These are phyloP conservation scores for Leptogaster cylindrica DNA, from an alignment of 2,888 invertebrate species.

Conservation along the genomic window DNA sequence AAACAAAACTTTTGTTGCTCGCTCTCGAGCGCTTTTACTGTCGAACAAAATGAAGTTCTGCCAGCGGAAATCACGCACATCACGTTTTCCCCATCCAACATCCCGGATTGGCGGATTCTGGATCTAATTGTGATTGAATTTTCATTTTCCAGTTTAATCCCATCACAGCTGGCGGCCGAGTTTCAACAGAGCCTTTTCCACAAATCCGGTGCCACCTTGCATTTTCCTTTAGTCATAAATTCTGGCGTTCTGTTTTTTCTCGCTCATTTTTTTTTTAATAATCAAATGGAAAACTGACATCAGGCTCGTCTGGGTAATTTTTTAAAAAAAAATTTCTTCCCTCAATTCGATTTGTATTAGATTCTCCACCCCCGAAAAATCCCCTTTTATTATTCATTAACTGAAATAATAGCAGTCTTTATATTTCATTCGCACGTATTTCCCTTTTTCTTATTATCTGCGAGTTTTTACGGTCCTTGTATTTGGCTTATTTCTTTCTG, in stretches of 20 bases:
- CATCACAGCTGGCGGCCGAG: neutral
- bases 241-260: neutral
- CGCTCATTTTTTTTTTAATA: neutral
- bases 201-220: neutral
- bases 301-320: neutral
- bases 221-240: neutral
- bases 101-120: too few species aligned
- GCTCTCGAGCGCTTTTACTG: too few species aligned
- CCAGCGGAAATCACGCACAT: too few species aligned
- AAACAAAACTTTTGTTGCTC: too few species aligned
- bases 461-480: too few species aligned
- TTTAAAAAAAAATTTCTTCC: neutral
- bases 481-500: too few species aligned
- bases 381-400: neutral
- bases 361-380: neutral
- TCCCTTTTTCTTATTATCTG: too few species aligned
- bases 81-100: too few species aligned
- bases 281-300: neutral
- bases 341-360: constrained; percentile 5
- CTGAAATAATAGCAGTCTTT: neutral
- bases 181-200: neutral
- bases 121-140: neutral
- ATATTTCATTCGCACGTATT: too few species aligned
- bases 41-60: too few species aligned
- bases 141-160: neutral